Conservation (phyloP, 1,140 invertebrate species). For the Cryptotermes secundus region DNA sequence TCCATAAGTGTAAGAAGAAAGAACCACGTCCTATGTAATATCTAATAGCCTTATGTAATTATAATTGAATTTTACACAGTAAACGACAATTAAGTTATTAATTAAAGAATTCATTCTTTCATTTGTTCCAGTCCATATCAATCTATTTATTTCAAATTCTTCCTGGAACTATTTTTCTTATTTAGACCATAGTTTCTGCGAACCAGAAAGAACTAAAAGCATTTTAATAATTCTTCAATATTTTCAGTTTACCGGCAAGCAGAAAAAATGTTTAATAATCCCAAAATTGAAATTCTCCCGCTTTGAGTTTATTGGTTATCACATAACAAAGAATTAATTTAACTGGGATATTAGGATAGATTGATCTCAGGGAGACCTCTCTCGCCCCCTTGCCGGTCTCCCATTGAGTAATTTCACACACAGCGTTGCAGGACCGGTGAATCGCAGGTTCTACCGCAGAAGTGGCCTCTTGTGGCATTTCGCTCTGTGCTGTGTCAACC, state of each 20-base stretch:
- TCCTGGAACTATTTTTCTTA: too few species aligned
- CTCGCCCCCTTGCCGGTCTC: too few species aligned
- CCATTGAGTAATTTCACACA: background rate
- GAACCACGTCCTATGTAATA: too few species aligned
- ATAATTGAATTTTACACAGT: too few species aligned
- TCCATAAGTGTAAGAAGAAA: too few species aligned
- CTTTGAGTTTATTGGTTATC: background rate
- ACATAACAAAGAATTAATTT: conserved; percentile 1
- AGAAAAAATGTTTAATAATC: background rate
- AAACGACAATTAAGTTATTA: too few species aligned
- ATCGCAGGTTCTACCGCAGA: background rate
- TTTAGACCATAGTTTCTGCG: too few species aligned
- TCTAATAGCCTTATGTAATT: too few species aligned
- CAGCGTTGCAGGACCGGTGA: background rate
- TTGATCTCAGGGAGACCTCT: background rate
- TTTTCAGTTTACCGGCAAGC: background rate
- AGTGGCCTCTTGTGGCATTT: background rate
- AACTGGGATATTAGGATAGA: background rate
- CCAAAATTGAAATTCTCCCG: background rate
- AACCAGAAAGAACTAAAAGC: background rate
- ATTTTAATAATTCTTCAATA: background rate
- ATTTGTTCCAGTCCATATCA: too few species aligned
- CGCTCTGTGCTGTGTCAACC: background rate
- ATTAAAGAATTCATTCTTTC: too few species aligned
- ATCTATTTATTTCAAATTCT: too few species aligned